Base-by-base conservation (phyloP, 1,140 invertebrate species). In the Ceratitis capitata region DNA sequence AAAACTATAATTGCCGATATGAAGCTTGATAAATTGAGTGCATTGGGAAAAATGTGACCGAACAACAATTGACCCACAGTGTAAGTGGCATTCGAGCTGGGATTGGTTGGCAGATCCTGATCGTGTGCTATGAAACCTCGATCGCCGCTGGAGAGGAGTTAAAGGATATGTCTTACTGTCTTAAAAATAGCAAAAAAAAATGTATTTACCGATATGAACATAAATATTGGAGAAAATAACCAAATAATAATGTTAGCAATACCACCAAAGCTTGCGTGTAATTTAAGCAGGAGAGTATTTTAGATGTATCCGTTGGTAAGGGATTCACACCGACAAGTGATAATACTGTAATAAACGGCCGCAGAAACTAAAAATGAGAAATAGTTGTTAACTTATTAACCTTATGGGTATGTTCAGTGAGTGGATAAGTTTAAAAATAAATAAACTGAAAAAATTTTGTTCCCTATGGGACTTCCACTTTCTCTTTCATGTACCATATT, bases 1-100 rank as follows among this genome's bases (percentile, higher is more conserved):
- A 97, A 97, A 61, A 97, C 93, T 87, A 95, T 94, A 83, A 97
- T 92, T 0, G 96, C 95, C 85, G 97, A 96, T 1, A 97, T 86
- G 88, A 96, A 98, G 1, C 95, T 96, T 35, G 94, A 84, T 83
- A 97, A 93, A 92, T 98, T 96, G 10, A 98, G 92, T 86, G 94
- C 86, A 92, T 95, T 96, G 16, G 97, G 97, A 51, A 97, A 93
- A 12, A 97, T 93, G 88, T 97, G 97, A 35, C 94, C 96, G 86
- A 96, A 97, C 3, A 95, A 88, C 10, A 95, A 87, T 88, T 95
- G 96, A 82, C 95, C 95, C 93, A 89, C 96, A 29, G 90, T 91
- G 78, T 89, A 88, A 4, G 45, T 47, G 1, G 82, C 29, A 85
- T 64, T 83, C 26, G 56, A 45, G 61, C 4, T 84, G 16, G 58